Conservation (phyloP, 2,113 vertebrate genomes). For the Genyomyrus donnyi region DNA sequence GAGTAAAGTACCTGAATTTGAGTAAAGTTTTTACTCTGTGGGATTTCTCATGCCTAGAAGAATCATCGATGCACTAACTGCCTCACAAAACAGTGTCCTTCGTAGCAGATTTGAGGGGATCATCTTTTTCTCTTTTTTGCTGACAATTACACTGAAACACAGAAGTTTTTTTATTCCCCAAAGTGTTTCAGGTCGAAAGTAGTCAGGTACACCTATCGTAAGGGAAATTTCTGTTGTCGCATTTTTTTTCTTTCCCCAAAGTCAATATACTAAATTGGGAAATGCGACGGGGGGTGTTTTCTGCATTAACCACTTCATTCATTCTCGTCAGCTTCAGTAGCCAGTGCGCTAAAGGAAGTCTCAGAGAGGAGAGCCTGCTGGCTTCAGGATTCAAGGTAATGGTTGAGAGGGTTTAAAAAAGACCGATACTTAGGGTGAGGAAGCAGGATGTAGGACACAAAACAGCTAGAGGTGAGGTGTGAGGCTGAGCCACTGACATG, state of each 20-base stretch:
- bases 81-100: slow-evolving; percentile 22
- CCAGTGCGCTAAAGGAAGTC: neutral
- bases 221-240: neutral
- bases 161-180: neutral
- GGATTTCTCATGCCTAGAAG: neutral
- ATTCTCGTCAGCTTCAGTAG: neutral
- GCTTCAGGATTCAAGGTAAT: neutral
- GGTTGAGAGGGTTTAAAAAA: neutral
- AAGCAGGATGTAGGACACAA: neutral
- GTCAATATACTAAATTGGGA: neutral
- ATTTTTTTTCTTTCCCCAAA: neutral
- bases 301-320: neutral
- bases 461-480: neutral
- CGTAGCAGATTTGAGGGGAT: neutral
- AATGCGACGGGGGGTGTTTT: neutral
- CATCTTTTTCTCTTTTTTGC: neutral
- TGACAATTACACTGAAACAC: neutral
- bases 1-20: neutral
- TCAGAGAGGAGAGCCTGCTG: neutral
- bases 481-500: neutral
- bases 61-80: slow-evolving; percentile 24
- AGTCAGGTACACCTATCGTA: neutral
- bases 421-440: neutral
- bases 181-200: neutral
- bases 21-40: neutral